phyloP scores from a whole-genome alignment of 2,113 vertebrate species.

The Mobula birostris region DNA sequence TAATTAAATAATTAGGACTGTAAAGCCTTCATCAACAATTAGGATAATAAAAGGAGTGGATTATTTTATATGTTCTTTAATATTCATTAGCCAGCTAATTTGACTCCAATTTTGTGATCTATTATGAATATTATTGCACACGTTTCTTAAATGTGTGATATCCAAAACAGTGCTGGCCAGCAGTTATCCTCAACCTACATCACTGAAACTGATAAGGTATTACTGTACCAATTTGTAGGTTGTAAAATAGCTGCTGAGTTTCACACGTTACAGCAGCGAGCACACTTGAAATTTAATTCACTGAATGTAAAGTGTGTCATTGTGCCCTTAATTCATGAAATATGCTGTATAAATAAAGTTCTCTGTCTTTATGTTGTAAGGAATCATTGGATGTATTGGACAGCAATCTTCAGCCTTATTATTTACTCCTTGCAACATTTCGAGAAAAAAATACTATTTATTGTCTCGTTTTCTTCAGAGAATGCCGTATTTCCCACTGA shows the following conservation, averaged over 20 bases:
- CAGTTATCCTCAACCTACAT: not conserved
- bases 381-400: not conserved
- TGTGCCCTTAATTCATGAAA: not conserved
- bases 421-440: too few species aligned
- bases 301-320: not conserved
- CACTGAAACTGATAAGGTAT: not conserved
- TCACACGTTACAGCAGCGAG: not conserved
- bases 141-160: not conserved
- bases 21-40: too few species aligned
- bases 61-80: too few species aligned
- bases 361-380: not conserved
- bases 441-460: not conserved
- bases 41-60: too few species aligned
- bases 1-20: too few species aligned
- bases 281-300: not conserved
- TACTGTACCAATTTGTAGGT: not conserved
- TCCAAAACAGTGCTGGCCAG: not conserved
- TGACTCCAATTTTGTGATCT: not conserved
- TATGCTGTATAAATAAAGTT: not conserved
- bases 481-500: slow-evolving; percentile 49
- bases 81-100: not conserved
- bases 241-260: not conserved
- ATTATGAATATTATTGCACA: not conserved
- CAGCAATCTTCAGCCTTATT: not conserved
- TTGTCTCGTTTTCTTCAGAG: not conserved